Conservation (phyloP, 2,113 vertebrate species). For the Martes martes region DNA sequence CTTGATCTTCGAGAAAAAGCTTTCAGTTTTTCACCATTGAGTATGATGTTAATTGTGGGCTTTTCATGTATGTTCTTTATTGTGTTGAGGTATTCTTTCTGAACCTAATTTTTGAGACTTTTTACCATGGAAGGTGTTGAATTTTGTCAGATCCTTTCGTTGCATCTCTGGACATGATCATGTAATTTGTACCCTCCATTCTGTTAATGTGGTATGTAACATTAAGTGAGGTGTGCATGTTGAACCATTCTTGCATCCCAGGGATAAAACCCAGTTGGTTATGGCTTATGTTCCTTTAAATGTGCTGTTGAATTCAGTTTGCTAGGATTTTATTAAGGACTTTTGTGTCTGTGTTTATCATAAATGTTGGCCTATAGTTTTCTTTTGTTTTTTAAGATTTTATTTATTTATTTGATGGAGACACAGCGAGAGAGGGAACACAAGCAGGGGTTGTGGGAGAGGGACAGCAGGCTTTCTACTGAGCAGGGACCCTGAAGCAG, state of each 20-base stretch:
- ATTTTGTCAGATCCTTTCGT: not conserved
- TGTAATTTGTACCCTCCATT: not conserved
- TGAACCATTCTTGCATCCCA: not conserved
- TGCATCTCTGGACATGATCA: not conserved
- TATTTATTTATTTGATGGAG: too few species aligned
- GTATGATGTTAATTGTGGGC: not conserved
- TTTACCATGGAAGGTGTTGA: not conserved
- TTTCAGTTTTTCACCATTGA: not conserved
- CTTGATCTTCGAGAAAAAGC: not conserved
- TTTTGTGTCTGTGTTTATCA: not conserved
- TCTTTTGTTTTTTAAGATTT: too few species aligned
- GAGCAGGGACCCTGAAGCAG: too few species aligned
- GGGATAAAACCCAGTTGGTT: not conserved
- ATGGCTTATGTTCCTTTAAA: not conserved
- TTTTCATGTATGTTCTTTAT: not conserved
- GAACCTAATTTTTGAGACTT: not conserved
- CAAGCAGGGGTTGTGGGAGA: too few species aligned
- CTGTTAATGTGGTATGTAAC: not conserved
- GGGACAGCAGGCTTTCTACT: too few species aligned
- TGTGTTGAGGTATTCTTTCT: not conserved
- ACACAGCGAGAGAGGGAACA: too few species aligned
- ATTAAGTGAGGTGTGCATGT: not conserved
- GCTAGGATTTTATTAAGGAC: not conserved
- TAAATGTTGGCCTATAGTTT: not conserved
- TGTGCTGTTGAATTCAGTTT: not conserved